Evolutionary conservation across 2,888 invertebrate genomes (phyloP).

Genomic region (Cabera pusaria): DNA sequence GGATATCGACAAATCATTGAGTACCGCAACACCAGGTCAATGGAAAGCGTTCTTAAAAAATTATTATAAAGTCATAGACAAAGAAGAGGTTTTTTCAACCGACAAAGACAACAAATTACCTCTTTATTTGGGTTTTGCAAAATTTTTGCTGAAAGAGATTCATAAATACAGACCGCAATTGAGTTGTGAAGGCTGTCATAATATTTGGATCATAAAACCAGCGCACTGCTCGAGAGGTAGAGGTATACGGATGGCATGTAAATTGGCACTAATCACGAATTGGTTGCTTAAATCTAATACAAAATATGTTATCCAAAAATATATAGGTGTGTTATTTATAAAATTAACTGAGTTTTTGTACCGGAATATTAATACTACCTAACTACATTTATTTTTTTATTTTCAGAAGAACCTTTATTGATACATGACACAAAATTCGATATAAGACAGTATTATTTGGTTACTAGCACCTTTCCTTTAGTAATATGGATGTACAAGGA

Average conservation of each 20-base stretch:
- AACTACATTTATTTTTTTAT: slow-evolving; percentile 3
- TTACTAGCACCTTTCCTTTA: slow-evolving; percentile 89
- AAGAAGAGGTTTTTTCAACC: slow-evolving; percentile 75
- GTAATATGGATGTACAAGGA: slow-evolving; percentile 94
- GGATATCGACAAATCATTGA: slow-evolving; percentile 83
- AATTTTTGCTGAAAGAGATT: slow-evolving; percentile 83
- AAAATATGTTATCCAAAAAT: slow-evolving; percentile 94
- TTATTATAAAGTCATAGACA: slow-evolving; percentile 85
- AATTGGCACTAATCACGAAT: slow-evolving; percentile 87
- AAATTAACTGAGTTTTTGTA: too few relatives aligned
- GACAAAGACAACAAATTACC: slow-evolving; percentile 58
- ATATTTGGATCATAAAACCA: slow-evolving; percentile 96
- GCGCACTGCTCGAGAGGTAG: slow-evolving; percentile 91
- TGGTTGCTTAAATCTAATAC: slow-evolving; percentile 81
- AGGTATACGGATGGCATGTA: slow-evolving; percentile 91
- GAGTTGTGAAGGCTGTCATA: slow-evolving; percentile 89
- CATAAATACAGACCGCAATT: slow-evolving; percentile 84
- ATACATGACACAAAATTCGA: slow-evolving; percentile 95
- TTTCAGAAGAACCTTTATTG: slow-evolving; percentile 90
- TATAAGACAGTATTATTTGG: slow-evolving; percentile 94
- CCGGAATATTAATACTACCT: too few relatives aligned
- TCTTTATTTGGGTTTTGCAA: slow-evolving; percentile 70
- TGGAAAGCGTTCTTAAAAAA: slow-evolving; percentile 88
- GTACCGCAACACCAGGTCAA: slow-evolving; percentile 72
- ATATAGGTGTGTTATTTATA: slow-evolving; percentile 86